Percentiles rank a stretch among this genome's conserved stretches.
Conservation (phyloP, 1,140 invertebrate genomes). For the Eupeodes corollae region DNA sequence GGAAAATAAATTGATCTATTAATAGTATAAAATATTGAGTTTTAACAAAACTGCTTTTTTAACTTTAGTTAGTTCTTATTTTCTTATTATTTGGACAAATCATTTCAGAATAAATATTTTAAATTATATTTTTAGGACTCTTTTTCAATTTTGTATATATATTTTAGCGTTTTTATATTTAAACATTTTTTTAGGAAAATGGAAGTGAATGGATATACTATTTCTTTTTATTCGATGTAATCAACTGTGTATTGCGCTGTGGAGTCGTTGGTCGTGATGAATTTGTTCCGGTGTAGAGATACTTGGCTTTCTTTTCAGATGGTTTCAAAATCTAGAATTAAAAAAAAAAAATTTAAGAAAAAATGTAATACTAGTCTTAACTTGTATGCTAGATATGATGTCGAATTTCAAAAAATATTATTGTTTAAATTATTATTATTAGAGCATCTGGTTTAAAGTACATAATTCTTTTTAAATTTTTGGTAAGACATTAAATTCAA, state of each 20-base stretch:
- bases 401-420: too few relatives aligned
- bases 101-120: not conserved
- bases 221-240: slow-evolving; percentile 62
- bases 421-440: too few relatives aligned
- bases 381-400: not conserved
- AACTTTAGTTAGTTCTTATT: too few relatives aligned
- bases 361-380: not conserved
- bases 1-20: too few relatives aligned
- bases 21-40: too few relatives aligned
- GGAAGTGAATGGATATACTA: slow-evolving; percentile 43
- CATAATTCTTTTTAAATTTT: too few relatives aligned
- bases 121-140: slow-evolving; percentile 2
- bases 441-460: too few relatives aligned
- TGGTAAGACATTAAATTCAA: too few relatives aligned
- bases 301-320: slow-evolving; percentile 98
- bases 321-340: slow-evolving; percentile 85
- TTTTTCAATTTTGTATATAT: not conserved
- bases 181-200: slow-evolving; percentile 29
- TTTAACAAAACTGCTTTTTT: too few relatives aligned
- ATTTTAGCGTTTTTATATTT: not conserved
- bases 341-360: slow-evolving; percentile 4
- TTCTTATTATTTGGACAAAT: too few relatives aligned
- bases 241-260: slow-evolving; percentile 60
- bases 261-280: slow-evolving; percentile 74
- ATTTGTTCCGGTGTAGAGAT: slow-evolving; percentile 85